These are phyloP conservation scores for Mythimna loreyi DNA, from an alignment of 2,888 invertebrate genomes.

Conservation along the genomic window DNA sequence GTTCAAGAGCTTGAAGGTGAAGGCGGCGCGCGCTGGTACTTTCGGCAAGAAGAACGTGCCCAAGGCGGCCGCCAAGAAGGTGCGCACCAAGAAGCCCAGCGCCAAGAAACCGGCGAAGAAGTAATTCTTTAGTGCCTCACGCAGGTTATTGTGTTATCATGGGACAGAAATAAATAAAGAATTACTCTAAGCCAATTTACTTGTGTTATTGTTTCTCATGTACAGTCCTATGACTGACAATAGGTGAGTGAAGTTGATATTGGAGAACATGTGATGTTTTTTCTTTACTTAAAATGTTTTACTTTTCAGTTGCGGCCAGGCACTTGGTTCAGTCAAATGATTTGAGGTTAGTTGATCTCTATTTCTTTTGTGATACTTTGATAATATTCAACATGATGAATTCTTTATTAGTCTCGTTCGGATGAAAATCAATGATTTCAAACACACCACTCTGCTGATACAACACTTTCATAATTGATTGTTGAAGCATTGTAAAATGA, in stretches of 20 bases:
- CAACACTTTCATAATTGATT: neutral
- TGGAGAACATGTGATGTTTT: constrained; percentile 78
- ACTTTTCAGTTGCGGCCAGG: constrained; percentile 77
- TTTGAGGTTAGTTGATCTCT: constrained; percentile 56
- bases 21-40: constrained; percentile 92
- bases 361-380: neutral
- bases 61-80: constrained; percentile 89
- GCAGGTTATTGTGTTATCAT: constrained; percentile 76
- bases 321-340: constrained; percentile 14
- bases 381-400: constrained; percentile 73
- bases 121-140: constrained; percentile 89
- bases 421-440: constrained; percentile 82
- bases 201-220: constrained; percentile 77
- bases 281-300: constrained; percentile 86
- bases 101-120: constrained; percentile 90
- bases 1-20: constrained; percentile 93
- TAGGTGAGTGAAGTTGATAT: constrained; percentile 82
- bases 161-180: constrained; percentile 86
- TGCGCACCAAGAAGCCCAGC: constrained; percentile 85
- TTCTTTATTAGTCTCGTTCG: constrained; percentile 83
- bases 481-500: neutral
- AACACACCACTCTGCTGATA: constrained; percentile 73
- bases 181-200: constrained; percentile 84
- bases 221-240: constrained; percentile 69
- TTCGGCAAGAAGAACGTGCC: constrained; percentile 91